Percentiles rank a stretch among this genome's conserved stretches.
Evolutionary conservation across 2,888 invertebrate genomes (phyloP).

Genomic region (Heteromyza rotundicornis): DNA sequence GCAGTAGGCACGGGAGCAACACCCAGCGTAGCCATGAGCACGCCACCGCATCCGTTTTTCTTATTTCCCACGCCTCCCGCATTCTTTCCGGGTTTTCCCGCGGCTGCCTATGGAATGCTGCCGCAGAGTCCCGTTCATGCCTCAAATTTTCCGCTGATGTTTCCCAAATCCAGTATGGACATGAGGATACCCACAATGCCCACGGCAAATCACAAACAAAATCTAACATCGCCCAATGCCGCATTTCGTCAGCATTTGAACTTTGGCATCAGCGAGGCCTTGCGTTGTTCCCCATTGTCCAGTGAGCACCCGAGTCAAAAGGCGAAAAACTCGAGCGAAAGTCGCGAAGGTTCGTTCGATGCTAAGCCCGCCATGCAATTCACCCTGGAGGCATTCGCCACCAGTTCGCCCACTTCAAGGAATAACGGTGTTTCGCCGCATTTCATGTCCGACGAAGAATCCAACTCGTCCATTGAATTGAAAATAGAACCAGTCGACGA

Average conservation of each 20-base stretch:
- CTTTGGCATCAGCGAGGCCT: slow-evolving; percentile 31
- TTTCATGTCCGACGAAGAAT: slow-evolving; percentile 37
- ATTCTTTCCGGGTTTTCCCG: slow-evolving; percentile 71
- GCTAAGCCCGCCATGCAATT: slow-evolving; percentile 9
- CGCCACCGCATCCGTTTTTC: slow-evolving; percentile 71
- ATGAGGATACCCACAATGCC: slow-evolving; percentile 63
- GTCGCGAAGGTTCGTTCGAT: slow-evolving; percentile 13
- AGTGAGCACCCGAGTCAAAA: slow-evolving; percentile 3
- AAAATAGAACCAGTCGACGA: slow-evolving; percentile 34
- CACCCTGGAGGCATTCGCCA: slow-evolving; percentile 11
- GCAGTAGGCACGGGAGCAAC: slow-evolving; percentile 33
- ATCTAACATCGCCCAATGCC: slow-evolving; percentile 38
- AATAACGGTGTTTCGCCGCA: neutral
- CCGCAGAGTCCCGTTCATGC: slow-evolving; percentile 64
- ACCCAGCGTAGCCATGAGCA: slow-evolving; percentile 65
- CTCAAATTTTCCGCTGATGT: slow-evolving; percentile 65
- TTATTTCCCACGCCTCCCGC: slow-evolving; percentile 74
- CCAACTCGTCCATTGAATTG: slow-evolving; percentile 31
- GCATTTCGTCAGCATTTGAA: slow-evolving; percentile 41
- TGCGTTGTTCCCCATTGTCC: slow-evolving; percentile 14
- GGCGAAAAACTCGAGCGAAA: slow-evolving; percentile 1
- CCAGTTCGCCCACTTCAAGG: slow-evolving; percentile 15
- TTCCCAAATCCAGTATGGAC: slow-evolving; percentile 66
- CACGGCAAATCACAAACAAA: slow-evolving; percentile 57
- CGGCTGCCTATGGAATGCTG: slow-evolving; percentile 64